Conservation (phyloP, 35 echinoderm and acorn worm genomes). For the Heliocidaris erythrogramma region DNA sequence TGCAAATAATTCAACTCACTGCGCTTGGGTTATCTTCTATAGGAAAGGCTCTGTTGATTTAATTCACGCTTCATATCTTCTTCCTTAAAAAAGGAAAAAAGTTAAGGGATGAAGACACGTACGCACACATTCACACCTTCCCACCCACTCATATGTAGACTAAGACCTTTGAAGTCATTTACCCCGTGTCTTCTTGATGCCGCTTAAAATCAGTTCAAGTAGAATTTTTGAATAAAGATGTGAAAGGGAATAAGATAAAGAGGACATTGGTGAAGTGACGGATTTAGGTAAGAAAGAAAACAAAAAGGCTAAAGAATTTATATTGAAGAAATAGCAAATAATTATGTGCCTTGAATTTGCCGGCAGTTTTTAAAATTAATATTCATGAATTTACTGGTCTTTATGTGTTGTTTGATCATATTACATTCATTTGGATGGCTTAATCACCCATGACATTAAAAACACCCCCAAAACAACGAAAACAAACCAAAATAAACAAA, state of each 20-base stretch:
- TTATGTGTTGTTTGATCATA: too few relatives aligned
- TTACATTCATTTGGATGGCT: too few relatives aligned
- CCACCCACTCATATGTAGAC: neutral
- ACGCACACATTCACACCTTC: neutral
- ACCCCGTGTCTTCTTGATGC: too few relatives aligned
- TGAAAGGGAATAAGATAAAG: too few relatives aligned
- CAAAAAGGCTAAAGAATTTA: neutral
- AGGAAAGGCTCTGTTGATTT: neutral
- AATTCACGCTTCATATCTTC: conserved; percentile 7
- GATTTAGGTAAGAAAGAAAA: neutral
- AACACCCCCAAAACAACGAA: too few relatives aligned
- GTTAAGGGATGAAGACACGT: neutral
- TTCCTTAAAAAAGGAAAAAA: neutral
- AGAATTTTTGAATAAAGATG: too few relatives aligned
- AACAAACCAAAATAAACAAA: too few relatives aligned
- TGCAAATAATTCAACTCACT: conserved; percentile 41
- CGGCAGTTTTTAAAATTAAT: neutral
- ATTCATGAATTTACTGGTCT: too few relatives aligned
- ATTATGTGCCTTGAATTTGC: neutral
- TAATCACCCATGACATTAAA: too few relatives aligned
- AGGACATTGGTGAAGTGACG: neutral
- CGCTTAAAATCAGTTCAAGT: too few relatives aligned
- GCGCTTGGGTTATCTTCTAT: neutral
- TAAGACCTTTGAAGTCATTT: neutral
- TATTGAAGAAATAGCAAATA: neutral